A percentile compares a stretch with the other conserved stretches of the same genome.
These are phyloP conservation scores for Seladonia tumulorum DNA, from an alignment of 2,888 invertebrate species.

Conservation along the genomic window DNA sequence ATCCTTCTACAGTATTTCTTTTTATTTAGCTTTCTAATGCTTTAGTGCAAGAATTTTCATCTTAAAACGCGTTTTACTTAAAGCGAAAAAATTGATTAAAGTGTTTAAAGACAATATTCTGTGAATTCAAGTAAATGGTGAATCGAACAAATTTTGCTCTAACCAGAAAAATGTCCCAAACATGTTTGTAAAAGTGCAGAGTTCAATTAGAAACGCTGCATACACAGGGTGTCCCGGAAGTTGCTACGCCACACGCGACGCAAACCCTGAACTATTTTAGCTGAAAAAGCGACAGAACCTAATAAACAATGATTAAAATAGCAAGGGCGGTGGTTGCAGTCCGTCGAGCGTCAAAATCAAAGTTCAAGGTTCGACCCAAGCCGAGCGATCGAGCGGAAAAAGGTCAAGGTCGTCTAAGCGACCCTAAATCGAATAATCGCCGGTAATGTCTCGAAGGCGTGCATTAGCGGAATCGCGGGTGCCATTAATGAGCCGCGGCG, in stretches of 20 bases:
- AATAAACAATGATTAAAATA: not conserved
- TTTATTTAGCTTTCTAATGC: too few relatives aligned
- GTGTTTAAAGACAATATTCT: too few relatives aligned
- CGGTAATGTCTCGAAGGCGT: not conserved
- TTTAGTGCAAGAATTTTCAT: not conserved
- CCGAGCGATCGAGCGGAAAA: not conserved
- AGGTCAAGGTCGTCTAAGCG: not conserved
- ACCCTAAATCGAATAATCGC: not conserved
- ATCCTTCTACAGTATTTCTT: too few relatives aligned
- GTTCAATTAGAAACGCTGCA: not conserved
- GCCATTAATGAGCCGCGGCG: slow-evolving; percentile 46
- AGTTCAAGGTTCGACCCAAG: not conserved
- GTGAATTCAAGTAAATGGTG: too few relatives aligned
- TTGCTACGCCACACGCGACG: not conserved
- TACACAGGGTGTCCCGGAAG: not conserved
- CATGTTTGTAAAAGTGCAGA: not conserved
- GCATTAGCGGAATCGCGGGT: not conserved
- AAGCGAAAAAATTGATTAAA: too few relatives aligned
- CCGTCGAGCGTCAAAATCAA: not conserved
- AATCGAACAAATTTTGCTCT: too few relatives aligned
- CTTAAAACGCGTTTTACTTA: too few relatives aligned
- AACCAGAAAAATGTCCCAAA: not conserved
- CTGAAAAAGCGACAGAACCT: not conserved
- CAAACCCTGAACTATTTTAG: not conserved
- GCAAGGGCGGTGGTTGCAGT: not conserved